Base-by-base conservation (phyloP, 2,888 invertebrate species). In the Salticus scenicus region DNA sequence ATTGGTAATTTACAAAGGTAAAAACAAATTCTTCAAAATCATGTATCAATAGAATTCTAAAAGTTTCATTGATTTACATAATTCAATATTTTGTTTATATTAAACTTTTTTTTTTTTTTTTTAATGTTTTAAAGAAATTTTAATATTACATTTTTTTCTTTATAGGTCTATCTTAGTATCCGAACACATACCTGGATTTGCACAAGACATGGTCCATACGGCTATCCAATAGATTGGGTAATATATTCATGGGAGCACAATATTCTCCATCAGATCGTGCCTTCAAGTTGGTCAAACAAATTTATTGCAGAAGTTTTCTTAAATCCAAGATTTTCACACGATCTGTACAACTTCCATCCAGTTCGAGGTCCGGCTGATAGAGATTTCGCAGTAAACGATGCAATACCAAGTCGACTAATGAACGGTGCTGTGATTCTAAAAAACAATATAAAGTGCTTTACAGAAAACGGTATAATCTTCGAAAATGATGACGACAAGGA, bases 81-180 rank as follows among this genome's bases (percentile, higher is more conserved):
- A n/a, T n/a, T n/a, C n/a, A n/a, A n/a, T n/a, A n/a, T n/a, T n/a
- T n/a, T n/a, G n/a, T n/a, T n/a, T n/a, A n/a, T n/a, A n/a, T n/a
- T n/a, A n/a, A n/a, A n/a, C n/a, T n/a, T n/a, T n/a, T n/a, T n/a
- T n/a, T n/a, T n/a, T n/a, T n/a, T n/a, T n/a, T n/a, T n/a, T n/a
- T n/a, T n/a, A n/a, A n/a, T n/a, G n/a, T n/a, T n/a, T n/a, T n/a
- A n/a, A n/a, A n/a, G n/a, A n/a, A n/a, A n/a, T n/a, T n/a, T n/a
- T n/a, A n/a, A n/a, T n/a, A n/a, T n/a, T n/a, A n/a, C n/a, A n/a
- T 37, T 90, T 91, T 77, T 91, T 89, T 87, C 27, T 1, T 70
- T n/a, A 10, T 33, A 77, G 70, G 77, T 70, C 0, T 78, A 78
- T 27, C 27, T 78, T 5, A 78, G 77, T 28, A n/a, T 41, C 20